Evolutionary conservation across 1,140 invertebrate genomes (phyloP), one percentile per base, ranked within the genome.

Genomic region (Hypsibius dujardini): DNA sequence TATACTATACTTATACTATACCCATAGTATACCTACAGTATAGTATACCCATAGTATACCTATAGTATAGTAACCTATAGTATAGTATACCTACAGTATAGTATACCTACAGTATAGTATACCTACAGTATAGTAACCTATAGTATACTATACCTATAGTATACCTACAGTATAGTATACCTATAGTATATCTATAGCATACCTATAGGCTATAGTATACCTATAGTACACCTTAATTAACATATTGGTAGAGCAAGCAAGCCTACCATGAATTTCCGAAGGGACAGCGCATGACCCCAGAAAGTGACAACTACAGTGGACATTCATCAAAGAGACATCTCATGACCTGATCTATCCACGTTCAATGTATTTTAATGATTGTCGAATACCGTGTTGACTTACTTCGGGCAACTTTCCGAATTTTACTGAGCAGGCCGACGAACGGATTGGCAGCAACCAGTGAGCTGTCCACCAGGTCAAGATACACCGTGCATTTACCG

Each of bases 241-340:
- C 28, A 28, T 28, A 28, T 28, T 28, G 28, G 28, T 28, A 28
- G 28, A 28, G 0, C 28, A 28, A 28, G 28, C 28, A 28, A 28
- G 28, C 50, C n/a, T 56, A 56, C 50, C 50, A 56, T 56, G n/a
- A 56, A 56, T 56, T 56, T 56, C n/a, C 50, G 50, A 12, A 56
- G 50, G 7, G 50, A 7, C 7, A 12, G 7, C 7, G 50, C 50
- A n/a, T 56, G 50, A 56, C 50, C 50, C 50, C 50, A 56, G n/a
- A 56, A 56, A n/a, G 0, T 56, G 50, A 56, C n/a, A 56, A 56
- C 50, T 56, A 0, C 50, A n/a, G n/a, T 12, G 7, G 0, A 56
- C 0, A 56, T 56, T 56, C 7, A n/a, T 56, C 7, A 56, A 56
- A n/a, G n/a, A 56, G n/a, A 7, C n/a, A 7, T 56, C 7, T 7